A percentile compares a stretch with the other conserved stretches of the same genome.
phyloP scores from a whole-genome alignment of 1,140 invertebrate species.

The Drosophila sulfurigaster region DNA sequence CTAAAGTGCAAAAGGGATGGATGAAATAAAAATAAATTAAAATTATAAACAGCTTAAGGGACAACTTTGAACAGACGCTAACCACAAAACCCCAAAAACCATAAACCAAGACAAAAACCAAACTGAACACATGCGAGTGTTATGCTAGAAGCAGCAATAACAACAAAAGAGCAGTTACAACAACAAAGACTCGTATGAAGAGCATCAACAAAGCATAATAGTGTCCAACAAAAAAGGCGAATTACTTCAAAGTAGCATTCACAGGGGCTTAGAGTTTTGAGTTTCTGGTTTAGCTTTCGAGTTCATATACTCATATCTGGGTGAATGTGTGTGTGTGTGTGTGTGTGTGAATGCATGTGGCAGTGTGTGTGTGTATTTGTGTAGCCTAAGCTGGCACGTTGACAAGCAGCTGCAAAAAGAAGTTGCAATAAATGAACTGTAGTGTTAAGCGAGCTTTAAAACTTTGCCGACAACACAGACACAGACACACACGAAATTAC shows the following conservation, averaged over 20 bases:
- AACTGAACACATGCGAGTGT: constrained; percentile 17
- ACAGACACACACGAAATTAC: constrained; percentile 53
- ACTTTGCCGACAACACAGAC: constrained; percentile 37
- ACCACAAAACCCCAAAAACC: constrained; percentile 54
- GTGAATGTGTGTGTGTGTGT: constrained; percentile 28
- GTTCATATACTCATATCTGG: constrained; percentile 20
- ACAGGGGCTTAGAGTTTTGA: constrained; percentile 62
- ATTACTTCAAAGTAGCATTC: constrained; percentile 77
- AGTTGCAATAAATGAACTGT: constrained; percentile 54
- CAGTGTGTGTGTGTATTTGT: constrained; percentile 23
- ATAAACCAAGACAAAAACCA: constrained; percentile 76
- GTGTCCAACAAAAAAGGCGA: constrained; percentile 52
- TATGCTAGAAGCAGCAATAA: constrained; percentile 18
- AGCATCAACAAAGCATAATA: constrained; percentile 9
- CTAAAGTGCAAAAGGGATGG: constrained; percentile 30
- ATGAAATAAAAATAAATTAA: constrained; percentile 50
- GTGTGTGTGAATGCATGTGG: constrained; percentile 1
- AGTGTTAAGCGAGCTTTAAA: constrained; percentile 57
- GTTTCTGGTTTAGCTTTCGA: constrained; percentile 73
- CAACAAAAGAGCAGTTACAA: background rate
- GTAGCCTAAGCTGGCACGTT: constrained; percentile 48
- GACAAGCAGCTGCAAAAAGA: constrained; percentile 61
- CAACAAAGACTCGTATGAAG: background rate
- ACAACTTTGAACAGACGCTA: constrained; percentile 53
- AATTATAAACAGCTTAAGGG: constrained; percentile 77